phyloP scores from a whole-genome alignment of 2,888 invertebrate genomes.

The Melieria crassipennis region DNA sequence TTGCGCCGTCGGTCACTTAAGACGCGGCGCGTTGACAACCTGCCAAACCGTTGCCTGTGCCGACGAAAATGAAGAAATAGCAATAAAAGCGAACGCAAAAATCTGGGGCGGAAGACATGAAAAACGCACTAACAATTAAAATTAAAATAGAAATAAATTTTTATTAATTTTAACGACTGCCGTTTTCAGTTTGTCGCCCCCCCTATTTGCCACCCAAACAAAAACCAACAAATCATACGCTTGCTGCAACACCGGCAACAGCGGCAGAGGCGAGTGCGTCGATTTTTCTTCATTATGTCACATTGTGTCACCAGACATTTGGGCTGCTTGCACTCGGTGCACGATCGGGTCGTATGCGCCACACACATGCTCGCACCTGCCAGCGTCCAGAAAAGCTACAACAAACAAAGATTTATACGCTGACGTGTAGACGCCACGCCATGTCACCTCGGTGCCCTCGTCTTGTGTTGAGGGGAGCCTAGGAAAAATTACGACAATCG shows the following conservation, averaged over 20 bases:
- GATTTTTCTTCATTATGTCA: conserved; percentile 30
- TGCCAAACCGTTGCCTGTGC: not conserved
- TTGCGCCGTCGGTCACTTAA: conserved; percentile 22
- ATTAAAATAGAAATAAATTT: conserved; percentile 10
- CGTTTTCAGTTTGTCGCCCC: no score
- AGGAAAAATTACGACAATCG: no score
- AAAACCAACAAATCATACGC: no score
- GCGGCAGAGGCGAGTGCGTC: not conserved
- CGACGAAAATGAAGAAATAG: not conserved
- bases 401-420: no score
- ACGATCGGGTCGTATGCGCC: no score
- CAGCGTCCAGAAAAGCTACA: no score
- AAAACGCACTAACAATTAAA: conserved; percentile 5
- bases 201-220: no score
- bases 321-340: not conserved
- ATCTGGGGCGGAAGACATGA: not conserved
- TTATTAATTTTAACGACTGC: conserved; percentile 7
- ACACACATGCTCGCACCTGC: no score
- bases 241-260: no score
- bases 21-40: conserved; percentile 27
- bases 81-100: not conserved
- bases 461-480: no score
- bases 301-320: conserved; percentile 23
- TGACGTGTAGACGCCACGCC: no score
- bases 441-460: no score